Conservation (phyloP, 64 coral and sea anemone species). For the Pocillopora verrucosa region DNA sequence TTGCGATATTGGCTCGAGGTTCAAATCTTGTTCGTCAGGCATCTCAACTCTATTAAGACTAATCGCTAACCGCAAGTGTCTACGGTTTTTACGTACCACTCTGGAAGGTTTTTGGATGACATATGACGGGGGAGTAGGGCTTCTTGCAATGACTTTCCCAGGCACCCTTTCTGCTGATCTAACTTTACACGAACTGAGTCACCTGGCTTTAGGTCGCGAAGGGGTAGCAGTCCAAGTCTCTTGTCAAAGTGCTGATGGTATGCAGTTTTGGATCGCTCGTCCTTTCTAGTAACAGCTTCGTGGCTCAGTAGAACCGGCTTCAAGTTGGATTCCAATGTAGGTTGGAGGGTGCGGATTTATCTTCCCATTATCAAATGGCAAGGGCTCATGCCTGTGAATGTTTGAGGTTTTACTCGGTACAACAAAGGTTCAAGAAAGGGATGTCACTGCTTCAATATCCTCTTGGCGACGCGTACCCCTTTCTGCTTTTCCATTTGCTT, state of each 20-base stretch:
- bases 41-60: not conserved
- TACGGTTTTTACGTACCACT: not conserved
- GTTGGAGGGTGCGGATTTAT: not conserved
- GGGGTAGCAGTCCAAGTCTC: not conserved
- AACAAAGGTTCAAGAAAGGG: not conserved
- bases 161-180: constrained; percentile 4
- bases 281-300: not conserved
- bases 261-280: not conserved
- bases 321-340: constrained; percentile 3
- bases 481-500: constrained; percentile 13
- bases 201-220: not conserved
- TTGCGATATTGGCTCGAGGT: too few species aligned
- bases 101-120: not conserved
- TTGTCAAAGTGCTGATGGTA: constrained; percentile 6
- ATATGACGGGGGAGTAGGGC: not conserved
- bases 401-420: not conserved
- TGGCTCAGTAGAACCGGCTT: not conserved
- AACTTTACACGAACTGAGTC: not conserved
- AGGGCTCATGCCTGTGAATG: constrained; percentile 3
- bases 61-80: not conserved
- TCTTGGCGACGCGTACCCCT: constrained; percentile 5
- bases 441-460: not conserved
- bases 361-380: constrained; percentile 9
- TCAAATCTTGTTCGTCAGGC: too few species aligned
- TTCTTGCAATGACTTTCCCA: not conserved